A percentile compares a stretch with the other conserved stretches of the same genome.
Evolutionary conservation across 2,888 invertebrate genomes (phyloP).

Genomic region (Neoascia interrupta): DNA sequence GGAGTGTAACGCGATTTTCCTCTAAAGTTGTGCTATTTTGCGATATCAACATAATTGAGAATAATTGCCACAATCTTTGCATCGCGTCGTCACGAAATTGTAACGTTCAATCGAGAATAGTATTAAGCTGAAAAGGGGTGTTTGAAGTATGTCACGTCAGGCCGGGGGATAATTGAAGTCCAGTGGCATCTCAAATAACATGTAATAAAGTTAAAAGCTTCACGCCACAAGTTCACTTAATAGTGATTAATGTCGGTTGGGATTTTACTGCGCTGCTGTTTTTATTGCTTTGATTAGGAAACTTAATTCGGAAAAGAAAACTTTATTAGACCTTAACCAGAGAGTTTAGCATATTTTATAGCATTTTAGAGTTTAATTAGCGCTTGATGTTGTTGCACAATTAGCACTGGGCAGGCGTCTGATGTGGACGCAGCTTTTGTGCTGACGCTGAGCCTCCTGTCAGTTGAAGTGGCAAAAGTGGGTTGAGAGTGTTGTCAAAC

Average conservation of each 20-base stretch:
- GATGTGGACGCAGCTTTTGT: no score
- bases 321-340: constrained; percentile 2
- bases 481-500: constrained; percentile 18
- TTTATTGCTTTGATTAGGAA: not conserved
- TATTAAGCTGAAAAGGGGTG: not conserved
- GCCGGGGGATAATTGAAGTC: constrained; percentile 41
- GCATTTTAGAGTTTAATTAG: constrained; percentile 39
- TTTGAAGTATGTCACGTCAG: no score
- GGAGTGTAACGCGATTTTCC: no score
- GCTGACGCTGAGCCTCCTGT: not conserved
- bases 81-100: no score
- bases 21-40: no score
- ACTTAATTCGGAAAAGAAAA: constrained; percentile 34
- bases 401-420: no score
- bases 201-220: constrained; percentile 12
- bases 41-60: no score
- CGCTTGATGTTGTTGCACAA: constrained; percentile 16
- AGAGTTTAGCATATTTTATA: constrained; percentile 19
- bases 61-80: no score
- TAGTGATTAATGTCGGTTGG: constrained; percentile 25
- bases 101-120: not conserved
- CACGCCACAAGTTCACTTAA: not conserved
- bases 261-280: constrained; percentile 4
- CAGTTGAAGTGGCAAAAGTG: constrained; percentile 23
- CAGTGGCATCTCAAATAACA: constrained; percentile 15